Base-by-base conservation (phyloP, 2,113 vertebrate species). In the Microtus ochrogaster region DNA sequence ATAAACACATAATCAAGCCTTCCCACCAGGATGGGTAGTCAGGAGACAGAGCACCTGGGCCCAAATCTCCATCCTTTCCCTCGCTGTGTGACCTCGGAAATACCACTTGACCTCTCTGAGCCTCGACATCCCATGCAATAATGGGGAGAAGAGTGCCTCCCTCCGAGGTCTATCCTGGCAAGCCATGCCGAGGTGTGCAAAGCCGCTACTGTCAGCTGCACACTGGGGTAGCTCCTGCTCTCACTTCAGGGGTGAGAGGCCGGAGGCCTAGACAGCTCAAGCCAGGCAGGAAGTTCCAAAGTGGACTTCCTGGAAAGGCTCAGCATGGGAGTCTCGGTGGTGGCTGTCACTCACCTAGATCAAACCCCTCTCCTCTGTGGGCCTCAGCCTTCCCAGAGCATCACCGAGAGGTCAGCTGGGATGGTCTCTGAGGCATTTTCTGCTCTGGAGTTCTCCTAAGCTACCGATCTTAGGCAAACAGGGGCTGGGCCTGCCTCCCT, bases 391-490 rank as follows among this genome's bases (percentile, higher is more conserved):
- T 73, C 44, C 19, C 39, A 2, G 36, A 2, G 10, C 5, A 30
- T 49, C 39, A 36, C 3, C 0, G 24, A 68, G 66, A 12, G 52
- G 12, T n/a, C 68, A 41, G 16, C 58, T 7, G 7, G 41, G 41
- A 52, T 5, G 7, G 33, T 70, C 33, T n/a, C 41, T 33, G 19
- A 87, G 44, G 66, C 0, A 0, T 24, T 41, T 79, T 63, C 17
- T 3, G 13, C 39, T 74, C 36, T 3, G 28, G 22, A 44, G 76
- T 44, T 65, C 76, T 44, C 63, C 21, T 41, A 63, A 68, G 55
- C 26, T 5, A 0, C 1, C 0, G 5, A 63, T 41, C 0, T 39
- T 58, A 22, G 36, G 58, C 72, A 4, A 78, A 39, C 22, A 8
- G 21, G 21, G 7, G 6, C 55, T 14, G 0, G 3, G 70, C 58